A percentile compares a stretch with the other conserved stretches of the same genome.
phyloP scores from a whole-genome alignment of 2,113 vertebrate genomes.

The Xerus inauris region DNA sequence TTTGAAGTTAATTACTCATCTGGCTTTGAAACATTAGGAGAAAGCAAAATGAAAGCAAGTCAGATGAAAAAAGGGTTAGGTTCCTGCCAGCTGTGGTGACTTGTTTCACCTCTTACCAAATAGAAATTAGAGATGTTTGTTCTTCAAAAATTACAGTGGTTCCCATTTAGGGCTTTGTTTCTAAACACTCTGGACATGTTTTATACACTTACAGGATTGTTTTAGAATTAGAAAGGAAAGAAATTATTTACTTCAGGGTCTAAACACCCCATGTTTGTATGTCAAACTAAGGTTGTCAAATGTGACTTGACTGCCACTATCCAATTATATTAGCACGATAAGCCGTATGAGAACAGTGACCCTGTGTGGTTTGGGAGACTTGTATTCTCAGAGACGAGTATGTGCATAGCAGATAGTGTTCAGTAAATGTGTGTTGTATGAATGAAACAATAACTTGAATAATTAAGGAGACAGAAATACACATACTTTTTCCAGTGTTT shows the following conservation, averaged over 20 bases:
- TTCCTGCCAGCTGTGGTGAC: not conserved
- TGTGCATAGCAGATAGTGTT: not conserved
- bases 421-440: not conserved
- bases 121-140: not conserved
- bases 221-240: conserved; percentile 42
- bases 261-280: not conserved
- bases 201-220: not conserved
- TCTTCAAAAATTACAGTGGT: not conserved
- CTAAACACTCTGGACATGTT: not conserved
- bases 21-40: not conserved
- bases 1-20: conserved; percentile 5
- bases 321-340: not conserved
- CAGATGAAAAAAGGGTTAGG: not conserved
- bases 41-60: conserved; percentile 33
- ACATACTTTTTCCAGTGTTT: not conserved
- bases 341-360: not conserved
- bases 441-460: conserved; percentile 44
- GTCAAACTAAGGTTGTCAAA: not conserved
- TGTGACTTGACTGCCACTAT: not conserved
- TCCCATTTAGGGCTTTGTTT: conserved; percentile 16
- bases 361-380: not conserved
- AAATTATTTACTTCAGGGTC: not conserved
- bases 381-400: not conserved
- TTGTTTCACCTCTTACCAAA: conserved; percentile 8
- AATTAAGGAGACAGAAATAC: conserved; percentile 4